phyloP scores from a whole-genome alignment of 2,113 vertebrate genomes.

The Cariama cristata region DNA sequence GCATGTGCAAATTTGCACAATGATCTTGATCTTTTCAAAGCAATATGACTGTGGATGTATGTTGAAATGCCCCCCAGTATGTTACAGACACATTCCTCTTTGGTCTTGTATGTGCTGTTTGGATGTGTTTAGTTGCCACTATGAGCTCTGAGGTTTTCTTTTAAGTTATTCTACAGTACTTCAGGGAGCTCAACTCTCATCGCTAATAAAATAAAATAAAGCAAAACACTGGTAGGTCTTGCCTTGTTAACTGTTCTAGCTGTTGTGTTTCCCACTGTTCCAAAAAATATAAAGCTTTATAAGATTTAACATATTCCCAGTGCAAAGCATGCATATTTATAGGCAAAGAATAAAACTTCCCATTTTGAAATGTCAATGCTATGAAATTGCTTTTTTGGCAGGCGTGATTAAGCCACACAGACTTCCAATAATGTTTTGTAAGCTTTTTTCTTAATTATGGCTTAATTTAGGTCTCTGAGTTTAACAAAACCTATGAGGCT shows the following conservation, averaged over 20 bases:
- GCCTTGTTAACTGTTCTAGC: slow-evolving; percentile 11
- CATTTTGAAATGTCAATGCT: slow-evolving; percentile 20
- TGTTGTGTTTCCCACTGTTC: background rate
- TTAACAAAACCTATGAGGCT: slow-evolving; percentile 6
- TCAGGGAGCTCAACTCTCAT: slow-evolving; percentile 10
- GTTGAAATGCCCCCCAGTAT: background rate
- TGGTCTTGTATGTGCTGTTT: background rate
- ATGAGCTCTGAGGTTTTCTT: background rate
- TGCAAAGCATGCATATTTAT: slow-evolving; percentile 40
- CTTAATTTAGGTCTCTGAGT: background rate
- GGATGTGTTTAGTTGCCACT: background rate
- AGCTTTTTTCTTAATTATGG: slow-evolving; percentile 48
- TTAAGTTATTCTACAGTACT: background rate
- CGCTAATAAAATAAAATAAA: slow-evolving; percentile 23
- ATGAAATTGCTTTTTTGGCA: slow-evolving; percentile 38
- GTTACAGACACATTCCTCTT: background rate
- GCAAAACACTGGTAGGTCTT: background rate
- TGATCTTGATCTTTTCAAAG: background rate
- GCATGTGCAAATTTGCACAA: background rate
- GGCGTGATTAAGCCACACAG: background rate
- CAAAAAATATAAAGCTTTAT: slow-evolving; percentile 3
- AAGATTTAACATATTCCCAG: slow-evolving; percentile 24
- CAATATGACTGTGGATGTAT: background rate
- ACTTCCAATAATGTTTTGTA: slow-evolving; percentile 42
- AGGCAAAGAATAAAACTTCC: slow-evolving; percentile 10